phyloP scores from a whole-genome alignment of 2,797 vertebrate genomes.

The Sebastes paucispinis region DNA sequence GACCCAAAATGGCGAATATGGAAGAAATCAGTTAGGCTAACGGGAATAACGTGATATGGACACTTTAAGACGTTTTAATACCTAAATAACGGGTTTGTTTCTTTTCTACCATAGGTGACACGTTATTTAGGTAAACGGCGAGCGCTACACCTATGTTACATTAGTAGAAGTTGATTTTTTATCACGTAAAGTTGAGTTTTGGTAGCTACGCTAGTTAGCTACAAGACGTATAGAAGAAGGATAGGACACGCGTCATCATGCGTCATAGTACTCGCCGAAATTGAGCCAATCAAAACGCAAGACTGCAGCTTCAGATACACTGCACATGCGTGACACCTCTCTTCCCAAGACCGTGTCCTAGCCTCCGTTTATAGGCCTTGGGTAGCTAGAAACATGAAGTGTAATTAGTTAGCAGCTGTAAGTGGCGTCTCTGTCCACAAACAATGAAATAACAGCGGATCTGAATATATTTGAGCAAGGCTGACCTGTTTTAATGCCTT shows the following conservation, averaged over 20 bases:
- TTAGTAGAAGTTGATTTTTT: neutral
- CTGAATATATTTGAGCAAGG: neutral
- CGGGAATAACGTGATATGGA: neutral
- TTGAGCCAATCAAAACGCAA: no score
- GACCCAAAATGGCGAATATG: constrained; percentile 76
- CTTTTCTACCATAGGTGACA: fast-evolving
- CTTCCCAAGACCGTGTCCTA: no score
- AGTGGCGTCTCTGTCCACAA: constrained; percentile 1
- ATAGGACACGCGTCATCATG: no score
- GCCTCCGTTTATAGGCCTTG: no score
- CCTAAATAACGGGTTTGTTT: neutral
- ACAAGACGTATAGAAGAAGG: neutral
- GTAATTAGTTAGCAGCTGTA: neutral
- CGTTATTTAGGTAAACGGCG: neutral
- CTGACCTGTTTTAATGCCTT: neutral
- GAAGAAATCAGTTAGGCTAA: neutral
- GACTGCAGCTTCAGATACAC: no score
- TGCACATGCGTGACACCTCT: no score
- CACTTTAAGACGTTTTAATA: neutral
- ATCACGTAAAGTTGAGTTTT: neutral
- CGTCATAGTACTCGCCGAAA: no score
- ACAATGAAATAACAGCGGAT: neutral
- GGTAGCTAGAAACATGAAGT: constrained; percentile 6
- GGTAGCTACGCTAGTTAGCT: neutral
- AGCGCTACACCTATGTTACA: neutral